Evolutionary conservation across 2,113 vertebrate species (phyloP).

Genomic region (Gasterosteus nipponicus): DNA sequence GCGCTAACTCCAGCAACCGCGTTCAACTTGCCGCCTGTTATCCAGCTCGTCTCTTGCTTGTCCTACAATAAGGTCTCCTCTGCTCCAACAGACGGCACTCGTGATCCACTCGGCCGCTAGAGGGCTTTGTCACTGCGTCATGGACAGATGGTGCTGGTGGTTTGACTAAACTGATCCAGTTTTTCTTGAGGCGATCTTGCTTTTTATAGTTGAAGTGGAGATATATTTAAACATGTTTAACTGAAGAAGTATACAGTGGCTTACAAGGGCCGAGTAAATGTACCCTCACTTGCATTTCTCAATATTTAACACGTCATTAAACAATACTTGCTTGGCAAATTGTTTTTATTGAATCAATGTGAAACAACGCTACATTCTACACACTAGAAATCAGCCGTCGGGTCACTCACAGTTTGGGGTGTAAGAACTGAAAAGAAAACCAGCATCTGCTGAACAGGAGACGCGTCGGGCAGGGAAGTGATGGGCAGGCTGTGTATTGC

Average conservation of each 20-base stretch:
- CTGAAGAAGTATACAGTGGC: background rate
- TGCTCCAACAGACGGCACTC: background rate
- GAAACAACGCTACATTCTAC: no score
- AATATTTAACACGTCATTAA: background rate
- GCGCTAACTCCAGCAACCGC: no score
- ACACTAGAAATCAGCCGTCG: background rate
- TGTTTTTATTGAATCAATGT: background rate
- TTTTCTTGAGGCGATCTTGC: background rate
- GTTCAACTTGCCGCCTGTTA: background rate
- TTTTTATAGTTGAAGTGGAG: background rate
- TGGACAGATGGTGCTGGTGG: background rate
- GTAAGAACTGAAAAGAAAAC: conserved; percentile 1
- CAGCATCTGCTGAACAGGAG: conserved; percentile 25
- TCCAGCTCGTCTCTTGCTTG: background rate
- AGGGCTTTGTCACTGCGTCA: background rate
- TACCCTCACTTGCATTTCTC: background rate
- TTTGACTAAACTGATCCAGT: background rate
- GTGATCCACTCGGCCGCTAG: background rate
- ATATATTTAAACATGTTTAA: background rate
- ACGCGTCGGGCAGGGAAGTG: conserved; percentile 17
- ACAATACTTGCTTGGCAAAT: background rate
- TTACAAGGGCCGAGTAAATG: background rate
- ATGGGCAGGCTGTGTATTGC: conserved; percentile 21
- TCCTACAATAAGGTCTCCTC: background rate
- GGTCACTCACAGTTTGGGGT: background rate